A percentile compares a stretch with the other conserved stretches of the same genome.
phyloP scores from a whole-genome alignment of 1,140 invertebrate species.

The Dendrolimus kikuchii region DNA sequence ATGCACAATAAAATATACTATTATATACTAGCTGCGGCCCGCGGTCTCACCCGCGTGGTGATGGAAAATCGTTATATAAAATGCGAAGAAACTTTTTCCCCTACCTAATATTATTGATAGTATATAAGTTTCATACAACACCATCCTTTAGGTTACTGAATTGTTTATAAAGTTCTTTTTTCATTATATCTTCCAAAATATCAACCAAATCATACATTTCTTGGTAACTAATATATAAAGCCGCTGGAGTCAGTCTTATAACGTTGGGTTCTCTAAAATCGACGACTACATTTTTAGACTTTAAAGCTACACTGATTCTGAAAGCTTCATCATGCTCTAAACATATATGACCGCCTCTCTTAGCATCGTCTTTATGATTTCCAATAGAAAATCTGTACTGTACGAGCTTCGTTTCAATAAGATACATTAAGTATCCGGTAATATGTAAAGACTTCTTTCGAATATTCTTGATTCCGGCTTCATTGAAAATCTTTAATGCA shows the following conservation, averaged over 20 bases:
- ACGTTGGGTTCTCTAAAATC: conserved; percentile 53
- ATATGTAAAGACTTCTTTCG: conserved; percentile 50
- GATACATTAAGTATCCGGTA: conserved; percentile 52
- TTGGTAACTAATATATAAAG: conserved; percentile 47
- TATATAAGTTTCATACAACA: conserved; percentile 19
- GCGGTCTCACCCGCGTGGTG: no score
- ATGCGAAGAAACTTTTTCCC: no score
- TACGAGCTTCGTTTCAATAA: conserved; percentile 37
- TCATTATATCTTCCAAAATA: conserved; percentile 40
- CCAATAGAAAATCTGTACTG: conserved; percentile 41
- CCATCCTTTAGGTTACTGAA: conserved; percentile 15
- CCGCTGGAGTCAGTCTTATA: conserved; percentile 38
- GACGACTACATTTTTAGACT: conserved; percentile 27
- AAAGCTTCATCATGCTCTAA: conserved; percentile 50
- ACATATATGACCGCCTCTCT: conserved; percentile 49
- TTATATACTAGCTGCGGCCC: no score
- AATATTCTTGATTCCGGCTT: conserved; percentile 42
- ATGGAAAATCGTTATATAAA: no score
- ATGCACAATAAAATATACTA: no score
- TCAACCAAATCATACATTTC: conserved; percentile 45
- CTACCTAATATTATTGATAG: conserved; percentile 1
- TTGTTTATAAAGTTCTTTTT: conserved; percentile 33
- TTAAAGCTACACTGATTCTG: conserved; percentile 43
- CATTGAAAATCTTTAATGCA: conserved; percentile 36
- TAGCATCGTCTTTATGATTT: conserved; percentile 36